Evolutionary conservation across 53 echinoderm and acorn worm genomes (phyloP).

Genomic region (Antedon mediterranea): DNA sequence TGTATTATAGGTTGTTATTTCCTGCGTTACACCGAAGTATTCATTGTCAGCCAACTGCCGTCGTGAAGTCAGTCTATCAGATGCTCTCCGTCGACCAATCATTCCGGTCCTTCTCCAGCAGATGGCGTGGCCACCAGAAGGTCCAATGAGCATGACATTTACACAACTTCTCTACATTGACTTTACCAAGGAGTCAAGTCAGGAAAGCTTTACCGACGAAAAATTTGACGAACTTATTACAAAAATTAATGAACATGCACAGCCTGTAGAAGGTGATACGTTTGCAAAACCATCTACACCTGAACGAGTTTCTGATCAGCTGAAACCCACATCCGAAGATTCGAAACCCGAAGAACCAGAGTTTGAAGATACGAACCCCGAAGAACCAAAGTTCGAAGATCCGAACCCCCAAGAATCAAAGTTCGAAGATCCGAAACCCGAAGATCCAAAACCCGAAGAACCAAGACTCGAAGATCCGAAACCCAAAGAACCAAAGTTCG

Average conservation of each 20-base stretch:
- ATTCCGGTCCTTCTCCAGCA: constrained; percentile 36
- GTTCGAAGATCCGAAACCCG: too few species aligned
- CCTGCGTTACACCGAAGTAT: constrained; percentile 3
- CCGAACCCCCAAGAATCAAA: too few species aligned
- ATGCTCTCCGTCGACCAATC: constrained; percentile 19
- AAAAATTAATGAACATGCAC: constrained; percentile 50
- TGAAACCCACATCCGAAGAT: too few species aligned
- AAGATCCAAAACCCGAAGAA: too few species aligned
- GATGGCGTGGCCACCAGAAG: constrained; percentile 42
- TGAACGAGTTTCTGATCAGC: too few species aligned
- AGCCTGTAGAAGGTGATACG: not conserved
- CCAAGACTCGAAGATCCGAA: too few species aligned
- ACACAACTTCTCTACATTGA: constrained; percentile 45
- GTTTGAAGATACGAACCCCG: too few species aligned
- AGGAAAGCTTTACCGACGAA: constrained; percentile 40
- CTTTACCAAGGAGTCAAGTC: constrained; percentile 34
- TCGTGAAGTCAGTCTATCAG: constrained; percentile 5
- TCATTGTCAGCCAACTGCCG: not conserved
- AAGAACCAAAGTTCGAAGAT: too few species aligned
- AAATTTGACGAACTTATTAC: constrained; percentile 69
- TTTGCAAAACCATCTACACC: too few species aligned
- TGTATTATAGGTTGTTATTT: constrained; percentile 7
- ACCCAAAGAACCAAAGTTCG: too few species aligned
- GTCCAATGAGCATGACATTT: constrained; percentile 44
- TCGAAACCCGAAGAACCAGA: too few species aligned